Base-by-base conservation (phyloP, 1,140 invertebrate species). In the Ruditapes philippinarum region DNA sequence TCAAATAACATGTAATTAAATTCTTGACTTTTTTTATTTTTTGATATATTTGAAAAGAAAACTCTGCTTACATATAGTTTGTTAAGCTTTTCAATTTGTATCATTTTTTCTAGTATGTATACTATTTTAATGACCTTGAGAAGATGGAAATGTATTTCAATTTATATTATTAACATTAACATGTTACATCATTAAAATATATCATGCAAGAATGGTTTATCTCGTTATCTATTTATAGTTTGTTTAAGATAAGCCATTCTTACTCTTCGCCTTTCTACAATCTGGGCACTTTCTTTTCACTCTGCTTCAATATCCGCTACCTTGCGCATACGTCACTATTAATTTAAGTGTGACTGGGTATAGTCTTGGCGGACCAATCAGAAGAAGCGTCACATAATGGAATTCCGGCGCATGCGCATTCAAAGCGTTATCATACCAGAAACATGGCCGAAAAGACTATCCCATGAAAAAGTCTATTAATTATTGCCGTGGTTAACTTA, bases 401-500 rank as follows among this genome's bases (percentile, higher is more conserved):
- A 28, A 45, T 14, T 5, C 42, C 42, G 14, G 42, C 42, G 42
- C 42, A 45, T 45, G 42, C 42, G 11, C 60, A n/a, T 65, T 31
- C 4, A 65, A n/a, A n/a, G n/a, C n/a, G n/a, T n/a, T n/a, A n/a
- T n/a, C n/a, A n/a, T n/a, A n/a, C n/a, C n/a, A n/a, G n/a, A n/a
- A n/a, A n/a, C n/a, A 40, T 3, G 36, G 11, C 14, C 65, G 22
- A 31, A 22, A 22, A 70, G 65, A 70, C 33, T 70, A 33, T 38
- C 65, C 65, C 36, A n/a, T 11, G 65, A 38, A 70, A 62, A 70
- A 65, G 19, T 70, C 65, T 70, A 70, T 70, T 70, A 70, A 70
- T 40, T 65, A 82, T 82, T 82, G 80, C 80, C 60, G 80, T 82
- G 80, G 60, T 82, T 82, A 60, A 82, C 40, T 82, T 82, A 82